These are phyloP conservation scores for Scolanthus callimorphus DNA, from an alignment of 92 coral and sea anemone species.

Conservation along the genomic window DNA sequence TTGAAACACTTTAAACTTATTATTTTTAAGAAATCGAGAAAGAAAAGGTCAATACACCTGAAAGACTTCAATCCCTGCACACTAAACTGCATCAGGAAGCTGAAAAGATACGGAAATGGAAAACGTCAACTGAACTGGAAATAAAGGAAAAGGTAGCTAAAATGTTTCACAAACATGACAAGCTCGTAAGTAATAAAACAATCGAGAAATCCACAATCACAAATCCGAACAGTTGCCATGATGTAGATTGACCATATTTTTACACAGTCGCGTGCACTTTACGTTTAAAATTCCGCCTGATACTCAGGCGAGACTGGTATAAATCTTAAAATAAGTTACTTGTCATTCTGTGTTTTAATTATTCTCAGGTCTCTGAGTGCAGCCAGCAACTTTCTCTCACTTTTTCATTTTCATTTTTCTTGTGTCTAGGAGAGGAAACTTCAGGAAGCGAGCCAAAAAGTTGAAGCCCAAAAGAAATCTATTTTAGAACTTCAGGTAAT, in stretches of 20 bases:
- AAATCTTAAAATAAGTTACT: too few relatives aligned
- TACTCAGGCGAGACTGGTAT: too few relatives aligned
- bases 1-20: background rate
- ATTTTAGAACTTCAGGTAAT: slow-evolving; percentile 92
- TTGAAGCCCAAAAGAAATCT: slow-evolving; percentile 86
- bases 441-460: slow-evolving; percentile 74
- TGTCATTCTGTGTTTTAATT: too few relatives aligned
- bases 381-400: too few relatives aligned
- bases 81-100: slow-evolving; percentile 95
- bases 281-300: too few relatives aligned
- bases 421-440: slow-evolving; percentile 74
- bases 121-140: slow-evolving; percentile 92
- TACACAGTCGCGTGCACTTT: too few relatives aligned
- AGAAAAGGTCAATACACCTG: slow-evolving; percentile 75
- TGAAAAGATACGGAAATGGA: slow-evolving; percentile 96
- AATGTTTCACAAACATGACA: too few relatives aligned
- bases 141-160: slow-evolving; percentile 84
- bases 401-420: background rate
- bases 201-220: too few relatives aligned
- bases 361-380: too few relatives aligned
- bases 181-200: too few relatives aligned
- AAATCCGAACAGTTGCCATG: too few relatives aligned
- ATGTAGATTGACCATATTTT: too few relatives aligned
- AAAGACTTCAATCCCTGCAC: slow-evolving; percentile 90
- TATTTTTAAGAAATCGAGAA: slow-evolving; percentile 48